Conservation (phyloP, 2,113 vertebrate species). For the Lagopus leucura region DNA sequence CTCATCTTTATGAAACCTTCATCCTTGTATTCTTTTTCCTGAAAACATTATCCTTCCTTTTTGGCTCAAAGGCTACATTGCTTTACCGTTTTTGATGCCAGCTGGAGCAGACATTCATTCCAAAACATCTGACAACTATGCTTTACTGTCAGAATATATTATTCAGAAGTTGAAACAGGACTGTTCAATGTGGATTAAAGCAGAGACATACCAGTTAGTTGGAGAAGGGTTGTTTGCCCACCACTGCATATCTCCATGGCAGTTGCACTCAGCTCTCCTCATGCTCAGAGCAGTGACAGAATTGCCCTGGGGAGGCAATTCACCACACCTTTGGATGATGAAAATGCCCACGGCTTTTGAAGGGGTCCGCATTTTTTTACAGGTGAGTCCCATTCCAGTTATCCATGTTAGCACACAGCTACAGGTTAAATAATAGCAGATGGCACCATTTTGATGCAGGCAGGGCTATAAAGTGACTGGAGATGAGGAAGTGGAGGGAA, state of each 20-base stretch:
- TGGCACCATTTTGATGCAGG: accelerated
- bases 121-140: neutral
- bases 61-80: neutral
- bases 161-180: neutral
- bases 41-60: neutral
- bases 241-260: neutral
- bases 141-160: neutral
- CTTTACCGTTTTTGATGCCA: neutral
- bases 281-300: neutral
- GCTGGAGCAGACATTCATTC: neutral
- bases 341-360: neutral
- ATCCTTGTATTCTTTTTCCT: neutral
- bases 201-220: neutral
- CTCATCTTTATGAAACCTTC: neutral
- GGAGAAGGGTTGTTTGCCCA: neutral
- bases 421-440: neutral
- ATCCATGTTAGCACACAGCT: neutral
- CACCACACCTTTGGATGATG: neutral
- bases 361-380: neutral
- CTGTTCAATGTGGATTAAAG: neutral
- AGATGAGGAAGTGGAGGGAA: neutral
- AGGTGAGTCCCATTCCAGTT: neutral
- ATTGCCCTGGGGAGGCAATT: neutral
- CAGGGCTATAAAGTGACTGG: neutral
- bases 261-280: neutral